Base-by-base conservation (phyloP, 2,113 vertebrate species). In the Macroglossus sobrinus region DNA sequence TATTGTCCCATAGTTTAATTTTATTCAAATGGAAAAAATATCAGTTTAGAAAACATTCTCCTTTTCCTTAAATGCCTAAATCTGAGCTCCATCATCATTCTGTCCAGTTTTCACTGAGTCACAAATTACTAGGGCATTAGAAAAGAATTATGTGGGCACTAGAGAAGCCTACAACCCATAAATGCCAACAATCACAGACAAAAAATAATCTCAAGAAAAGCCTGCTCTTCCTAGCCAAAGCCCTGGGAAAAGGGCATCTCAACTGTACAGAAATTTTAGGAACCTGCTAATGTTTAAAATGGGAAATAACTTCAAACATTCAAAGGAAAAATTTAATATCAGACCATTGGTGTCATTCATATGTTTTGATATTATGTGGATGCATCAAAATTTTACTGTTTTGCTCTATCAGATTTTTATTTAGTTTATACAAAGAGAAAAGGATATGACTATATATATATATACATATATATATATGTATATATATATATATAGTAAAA, bases 41-140 rank as follows among this genome's bases (percentile, higher is more conserved):
- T 61, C 43, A 66, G 82, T 59, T 86, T 94, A 91, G 64, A 75
- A 84, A 78, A 66, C 66, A 89, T 92, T 95, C 75, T 66, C 35
- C 38, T 93, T 71, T 78, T 93, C 24, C 30, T 97, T 85, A 57
- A 88, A 68, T 92, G 82, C 43, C 47, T 82, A 86, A 80, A 69
- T 84, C 74, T 96, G 75, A 96, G 30, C 69, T 88, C 53, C 45
- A 4, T 53, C 30, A 21, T 89, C 55, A 95, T 33, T 79, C 84
- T 35, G 13, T 43, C 30, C 18, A 55, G 53, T 89, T 79, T 93
- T 84, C 45, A 93, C 30, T n/a, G 53, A 76, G 35, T 91, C 47
- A 72, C 84, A 97, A 84, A 43, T 84, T 28, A 43, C 11, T 30
- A 15, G 38, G 10, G 2, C 57, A 33, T 19, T 22, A 33, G 79